Evolutionary conservation across 2,888 invertebrate genomes (phyloP).

Genomic region (Poecilus cupreus): DNA sequence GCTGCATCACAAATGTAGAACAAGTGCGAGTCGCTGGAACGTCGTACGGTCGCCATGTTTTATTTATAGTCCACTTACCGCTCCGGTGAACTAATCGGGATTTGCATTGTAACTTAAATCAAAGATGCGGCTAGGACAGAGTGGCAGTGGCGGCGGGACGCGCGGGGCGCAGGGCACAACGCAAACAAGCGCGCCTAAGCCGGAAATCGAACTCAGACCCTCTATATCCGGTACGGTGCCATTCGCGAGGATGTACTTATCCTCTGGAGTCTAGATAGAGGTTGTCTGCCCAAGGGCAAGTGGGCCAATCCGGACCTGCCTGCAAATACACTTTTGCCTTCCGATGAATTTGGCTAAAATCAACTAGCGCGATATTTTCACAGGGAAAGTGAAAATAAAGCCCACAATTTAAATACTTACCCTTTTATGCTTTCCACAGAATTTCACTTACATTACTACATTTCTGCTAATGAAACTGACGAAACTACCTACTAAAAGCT

Average conservation of each 20-base stretch:
- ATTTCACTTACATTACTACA: too few relatives aligned
- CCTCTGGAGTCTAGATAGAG: neutral
- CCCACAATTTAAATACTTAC: neutral
- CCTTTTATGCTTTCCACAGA: neutral
- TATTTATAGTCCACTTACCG: constrained; percentile 57
- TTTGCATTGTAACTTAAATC: constrained; percentile 57
- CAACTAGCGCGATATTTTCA: too few relatives aligned
- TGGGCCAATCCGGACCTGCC: neutral
- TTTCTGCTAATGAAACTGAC: too few relatives aligned
- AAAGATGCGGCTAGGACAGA: constrained; percentile 34
- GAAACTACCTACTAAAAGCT: too few relatives aligned
- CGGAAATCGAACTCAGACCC: constrained; percentile 57
- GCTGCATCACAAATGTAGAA: neutral
- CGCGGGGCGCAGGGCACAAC: too few relatives aligned
- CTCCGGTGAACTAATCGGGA: constrained; percentile 57
- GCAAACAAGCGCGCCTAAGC: constrained; percentile 41
- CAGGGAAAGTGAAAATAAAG: neutral
- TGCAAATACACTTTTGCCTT: neutral
- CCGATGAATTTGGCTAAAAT: neutral
- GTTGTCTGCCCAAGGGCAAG: neutral
- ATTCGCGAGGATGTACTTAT: constrained; percentile 46
- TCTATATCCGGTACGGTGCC: constrained; percentile 49
- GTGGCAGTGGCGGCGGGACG: neutral
- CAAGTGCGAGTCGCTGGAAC: neutral
- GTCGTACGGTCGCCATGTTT: constrained; percentile 37